A percentile compares a stretch with the other conserved stretches of the same genome.
These are phyloP conservation scores for Nebria brevicollis DNA, from an alignment of 2,888 invertebrate genomes.

Conservation along the genomic window DNA sequence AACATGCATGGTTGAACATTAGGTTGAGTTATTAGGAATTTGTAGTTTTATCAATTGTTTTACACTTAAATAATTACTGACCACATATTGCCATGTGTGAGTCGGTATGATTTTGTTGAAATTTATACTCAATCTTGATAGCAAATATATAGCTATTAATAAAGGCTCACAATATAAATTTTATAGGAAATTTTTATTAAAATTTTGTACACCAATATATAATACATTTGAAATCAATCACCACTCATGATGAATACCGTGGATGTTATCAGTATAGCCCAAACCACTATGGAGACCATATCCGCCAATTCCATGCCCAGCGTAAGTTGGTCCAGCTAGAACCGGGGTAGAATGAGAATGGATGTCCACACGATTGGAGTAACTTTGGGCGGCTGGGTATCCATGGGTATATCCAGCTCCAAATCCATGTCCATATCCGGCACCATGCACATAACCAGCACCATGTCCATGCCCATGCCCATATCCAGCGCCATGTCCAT, in stretches of 20 bases:
- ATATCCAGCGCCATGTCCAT: background rate
- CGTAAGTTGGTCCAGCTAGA: background rate
- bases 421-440: background rate
- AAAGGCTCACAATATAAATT: background rate
- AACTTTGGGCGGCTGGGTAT: slow-evolving; percentile 40
- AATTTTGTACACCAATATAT: background rate
- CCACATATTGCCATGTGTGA: background rate
- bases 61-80: background rate
- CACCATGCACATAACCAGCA: background rate
- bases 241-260: slow-evolving; percentile 18
- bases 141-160: too few relatives aligned
- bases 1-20: background rate
- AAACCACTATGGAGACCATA: slow-evolving; percentile 21
- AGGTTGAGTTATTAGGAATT: background rate
- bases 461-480: slow-evolving; percentile 17
- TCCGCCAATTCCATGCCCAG: slow-evolving; percentile 26
- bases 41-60: background rate
- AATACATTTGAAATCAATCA: slow-evolving; percentile 6
- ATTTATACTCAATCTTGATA: too few relatives aligned
- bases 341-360: slow-evolving; percentile 6
- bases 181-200: slow-evolving; percentile 10
- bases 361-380: slow-evolving; percentile 39
- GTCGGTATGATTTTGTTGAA: background rate
- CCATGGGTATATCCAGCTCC: slow-evolving; percentile 26
- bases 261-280: slow-evolving; percentile 21